These are phyloP conservation scores for Hirundichthys speculiger DNA, from an alignment of 2,113 vertebrate genomes.

Conservation along the genomic window DNA sequence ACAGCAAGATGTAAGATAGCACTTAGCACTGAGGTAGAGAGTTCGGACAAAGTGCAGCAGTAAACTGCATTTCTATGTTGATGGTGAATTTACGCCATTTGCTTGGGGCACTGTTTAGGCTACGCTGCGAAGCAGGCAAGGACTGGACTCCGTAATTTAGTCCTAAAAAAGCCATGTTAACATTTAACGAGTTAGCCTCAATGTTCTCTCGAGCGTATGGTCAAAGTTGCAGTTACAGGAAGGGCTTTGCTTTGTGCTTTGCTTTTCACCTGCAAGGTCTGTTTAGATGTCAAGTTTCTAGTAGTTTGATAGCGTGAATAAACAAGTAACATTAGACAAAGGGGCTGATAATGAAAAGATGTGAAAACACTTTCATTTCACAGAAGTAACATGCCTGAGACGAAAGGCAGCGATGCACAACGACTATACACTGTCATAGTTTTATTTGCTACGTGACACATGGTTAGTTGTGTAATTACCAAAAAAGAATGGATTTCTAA, in stretches of 20 bases:
- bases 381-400: too few relatives aligned
- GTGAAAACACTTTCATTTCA: too few relatives aligned
- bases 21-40: too few relatives aligned
- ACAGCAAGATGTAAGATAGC: not conserved
- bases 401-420: too few relatives aligned
- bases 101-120: conserved; percentile 60
- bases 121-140: conserved; percentile 67
- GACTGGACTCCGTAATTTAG: conserved; percentile 70
- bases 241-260: not conserved
- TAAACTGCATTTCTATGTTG: conserved; percentile 36
- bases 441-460: too few relatives aligned
- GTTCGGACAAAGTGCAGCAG: conserved; percentile 12
- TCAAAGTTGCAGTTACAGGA: conserved; percentile 29
- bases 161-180: conserved; percentile 57
- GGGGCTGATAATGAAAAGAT: too few relatives aligned
- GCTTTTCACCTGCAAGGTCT: conserved; percentile 28
- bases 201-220: conserved; percentile 27
- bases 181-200: conserved; percentile 56
- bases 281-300: not conserved
- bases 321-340: too few relatives aligned
- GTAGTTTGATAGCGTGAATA: too few relatives aligned
- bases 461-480: too few relatives aligned
- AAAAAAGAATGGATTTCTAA: too few relatives aligned
- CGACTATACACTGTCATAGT: too few relatives aligned
- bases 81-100: conserved; percentile 51